A percentile compares a stretch with the other conserved stretches of the same genome.
phyloP scores from a whole-genome alignment of 2,888 invertebrate genomes.

The Perizoma flavofasciatum region DNA sequence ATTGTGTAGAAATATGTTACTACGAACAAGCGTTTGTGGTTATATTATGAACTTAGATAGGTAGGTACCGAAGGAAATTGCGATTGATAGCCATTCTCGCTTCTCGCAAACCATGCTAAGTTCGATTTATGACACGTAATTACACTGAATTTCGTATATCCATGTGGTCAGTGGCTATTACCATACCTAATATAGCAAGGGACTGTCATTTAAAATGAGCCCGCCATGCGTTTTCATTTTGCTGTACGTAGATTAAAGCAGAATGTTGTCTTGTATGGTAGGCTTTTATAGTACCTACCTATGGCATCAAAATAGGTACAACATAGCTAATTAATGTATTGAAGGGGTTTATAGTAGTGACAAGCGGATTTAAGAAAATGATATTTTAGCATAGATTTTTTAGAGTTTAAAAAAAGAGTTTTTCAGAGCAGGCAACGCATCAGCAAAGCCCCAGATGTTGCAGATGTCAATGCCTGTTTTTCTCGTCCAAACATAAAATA shows the following conservation, averaged over 20 bases:
- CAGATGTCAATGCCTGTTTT: neutral
- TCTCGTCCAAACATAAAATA: neutral
- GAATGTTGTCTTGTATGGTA: constrained; percentile 18
- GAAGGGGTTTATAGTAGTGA: neutral
- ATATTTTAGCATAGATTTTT: too few relatives aligned
- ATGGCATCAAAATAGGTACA: too few relatives aligned
- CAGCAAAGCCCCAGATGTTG: too few relatives aligned
- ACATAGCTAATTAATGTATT: neutral
- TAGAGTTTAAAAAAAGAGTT: too few relatives aligned
- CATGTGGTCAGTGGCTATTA: constrained; percentile 43
- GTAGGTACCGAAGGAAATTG: constrained; percentile 50
- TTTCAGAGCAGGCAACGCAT: too few relatives aligned
- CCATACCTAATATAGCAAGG: constrained; percentile 45
- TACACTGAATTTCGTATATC: constrained; percentile 52
- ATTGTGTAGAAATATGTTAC: too few relatives aligned
- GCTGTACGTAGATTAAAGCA: constrained; percentile 12
- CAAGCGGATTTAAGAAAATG: too few relatives aligned
- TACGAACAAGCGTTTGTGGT: too few relatives aligned
- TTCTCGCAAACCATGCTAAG: constrained; percentile 44
- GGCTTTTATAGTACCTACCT: neutral
- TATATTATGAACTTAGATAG: constrained; percentile 32
- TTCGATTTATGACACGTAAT: constrained; percentile 67
- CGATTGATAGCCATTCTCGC: constrained; percentile 44
- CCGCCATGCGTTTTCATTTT: constrained; percentile 22
- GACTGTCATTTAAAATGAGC: constrained; percentile 40